Conservation (phyloP, 2,797 vertebrate genomes). For the Syngnathus rostellatus region DNA sequence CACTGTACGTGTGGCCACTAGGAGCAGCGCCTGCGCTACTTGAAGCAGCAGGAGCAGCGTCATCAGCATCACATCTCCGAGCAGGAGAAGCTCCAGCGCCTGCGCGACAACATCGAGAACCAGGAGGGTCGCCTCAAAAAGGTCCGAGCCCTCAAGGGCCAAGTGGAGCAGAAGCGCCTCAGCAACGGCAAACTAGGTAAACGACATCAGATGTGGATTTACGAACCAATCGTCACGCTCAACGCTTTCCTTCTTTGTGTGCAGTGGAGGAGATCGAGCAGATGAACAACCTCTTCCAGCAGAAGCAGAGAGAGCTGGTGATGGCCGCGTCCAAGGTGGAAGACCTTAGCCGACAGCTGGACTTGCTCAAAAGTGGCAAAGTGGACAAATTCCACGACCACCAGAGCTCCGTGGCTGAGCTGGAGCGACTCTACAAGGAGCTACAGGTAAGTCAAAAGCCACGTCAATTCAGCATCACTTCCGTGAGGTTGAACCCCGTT, state of each 20-base stretch:
- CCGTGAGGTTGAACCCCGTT: neutral
- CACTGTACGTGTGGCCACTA: constrained; percentile 32
- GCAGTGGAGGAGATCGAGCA: constrained; percentile 97
- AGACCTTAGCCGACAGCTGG: constrained; percentile 88
- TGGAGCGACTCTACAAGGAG: constrained; percentile 93
- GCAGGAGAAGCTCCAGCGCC: constrained; percentile 86
- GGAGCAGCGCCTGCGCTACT: constrained; percentile 87
- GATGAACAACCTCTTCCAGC: constrained; percentile 97
- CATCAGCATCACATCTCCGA: constrained; percentile 86
- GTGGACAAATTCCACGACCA: constrained; percentile 81
- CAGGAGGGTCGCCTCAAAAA: constrained; percentile 93
- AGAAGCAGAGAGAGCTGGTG: constrained; percentile 91
- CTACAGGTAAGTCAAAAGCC: constrained; percentile 76
- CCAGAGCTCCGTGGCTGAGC: constrained; percentile 75
- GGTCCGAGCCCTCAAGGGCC: constrained; percentile 91
- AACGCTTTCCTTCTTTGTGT: neutral
- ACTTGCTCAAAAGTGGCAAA: constrained; percentile 86
- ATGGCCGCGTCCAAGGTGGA: constrained; percentile 91
- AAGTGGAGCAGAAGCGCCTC: constrained; percentile 93
- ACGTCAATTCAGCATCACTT: neutral
- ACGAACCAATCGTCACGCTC: neutral
- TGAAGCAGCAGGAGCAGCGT: constrained; percentile 88
- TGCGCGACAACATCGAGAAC: constrained; percentile 87
- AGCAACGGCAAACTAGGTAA: constrained; percentile 92
- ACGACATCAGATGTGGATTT: neutral